Percentiles rank a stretch among this genome's conserved stretches.
Conservation (phyloP, 2,113 vertebrate genomes). For the Theristicus caerulescens region DNA sequence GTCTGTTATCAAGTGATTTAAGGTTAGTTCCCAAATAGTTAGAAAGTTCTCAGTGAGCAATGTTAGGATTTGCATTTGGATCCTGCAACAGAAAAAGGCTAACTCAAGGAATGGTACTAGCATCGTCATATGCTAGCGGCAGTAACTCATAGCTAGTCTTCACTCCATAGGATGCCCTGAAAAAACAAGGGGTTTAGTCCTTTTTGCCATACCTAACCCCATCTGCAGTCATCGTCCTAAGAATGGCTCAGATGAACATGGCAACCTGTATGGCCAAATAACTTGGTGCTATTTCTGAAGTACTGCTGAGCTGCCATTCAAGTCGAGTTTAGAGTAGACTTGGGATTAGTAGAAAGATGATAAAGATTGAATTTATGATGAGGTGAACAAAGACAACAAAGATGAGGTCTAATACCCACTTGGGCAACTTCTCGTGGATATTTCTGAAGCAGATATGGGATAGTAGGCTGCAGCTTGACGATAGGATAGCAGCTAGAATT, state of each 20-base stretch:
- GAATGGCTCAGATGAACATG: neutral
- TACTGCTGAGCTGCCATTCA: neutral
- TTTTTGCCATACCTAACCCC: neutral
- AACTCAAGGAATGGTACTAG: neutral
- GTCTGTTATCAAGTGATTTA: neutral
- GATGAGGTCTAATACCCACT: neutral
- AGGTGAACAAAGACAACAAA: neutral
- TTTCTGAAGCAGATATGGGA: neutral
- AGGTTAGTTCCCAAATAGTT: neutral
- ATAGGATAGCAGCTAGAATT: neutral
- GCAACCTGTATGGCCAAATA: neutral
- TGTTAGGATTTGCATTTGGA: neutral
- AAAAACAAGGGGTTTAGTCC: neutral
- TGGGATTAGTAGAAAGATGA: neutral
- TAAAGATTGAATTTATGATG: neutral
- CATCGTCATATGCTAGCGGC: neutral
- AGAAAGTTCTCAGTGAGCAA: neutral
- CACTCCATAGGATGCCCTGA: neutral
- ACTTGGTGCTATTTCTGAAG: neutral
- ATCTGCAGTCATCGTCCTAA: neutral
- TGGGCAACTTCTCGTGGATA: neutral
- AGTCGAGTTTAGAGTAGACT: neutral
- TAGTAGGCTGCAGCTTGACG: neutral
- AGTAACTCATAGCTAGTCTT: neutral
- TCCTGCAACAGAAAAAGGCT: neutral